Percentiles rank a stretch among this genome's conserved stretches.
These are phyloP conservation scores for Caretta caretta DNA, from an alignment of 2,113 vertebrate species.

Conservation along the genomic window DNA sequence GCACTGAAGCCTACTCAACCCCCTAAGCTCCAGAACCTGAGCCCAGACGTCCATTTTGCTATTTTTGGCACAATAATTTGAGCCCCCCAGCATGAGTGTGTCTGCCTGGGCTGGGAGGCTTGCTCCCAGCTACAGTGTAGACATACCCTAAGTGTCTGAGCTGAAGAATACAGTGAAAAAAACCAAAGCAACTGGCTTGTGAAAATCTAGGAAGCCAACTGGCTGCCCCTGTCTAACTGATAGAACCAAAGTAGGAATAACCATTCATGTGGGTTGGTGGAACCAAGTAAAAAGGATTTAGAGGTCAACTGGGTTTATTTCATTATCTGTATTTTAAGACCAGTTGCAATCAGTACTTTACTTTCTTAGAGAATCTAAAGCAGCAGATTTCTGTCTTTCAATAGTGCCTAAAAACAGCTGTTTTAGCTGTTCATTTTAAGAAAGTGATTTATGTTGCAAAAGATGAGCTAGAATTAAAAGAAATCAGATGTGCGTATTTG, in stretches of 20 bases:
- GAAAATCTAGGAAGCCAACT: background rate
- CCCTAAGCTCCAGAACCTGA: background rate
- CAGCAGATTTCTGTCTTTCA: conserved; percentile 32
- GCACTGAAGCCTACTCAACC: background rate
- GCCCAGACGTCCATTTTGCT: background rate
- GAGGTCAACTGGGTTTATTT: background rate
- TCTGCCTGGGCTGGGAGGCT: no score
- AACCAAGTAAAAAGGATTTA: accelerated
- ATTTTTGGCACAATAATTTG: background rate
- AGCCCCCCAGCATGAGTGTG: background rate
- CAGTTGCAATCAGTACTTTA: background rate
- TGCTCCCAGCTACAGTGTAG: background rate
- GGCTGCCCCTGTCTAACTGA: background rate
- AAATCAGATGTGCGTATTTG: conserved; percentile 86
- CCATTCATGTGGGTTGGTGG: accelerated
- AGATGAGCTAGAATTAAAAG: conserved; percentile 83
- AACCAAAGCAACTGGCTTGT: background rate
- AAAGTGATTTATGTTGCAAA: conserved; percentile 77
- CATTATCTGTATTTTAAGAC: background rate
- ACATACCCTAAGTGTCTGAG: background rate
- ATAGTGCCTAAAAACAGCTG: conserved; percentile 57
- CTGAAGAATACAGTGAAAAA: accelerated
- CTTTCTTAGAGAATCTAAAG: conserved; percentile 8
- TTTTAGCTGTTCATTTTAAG: conserved; percentile 70
- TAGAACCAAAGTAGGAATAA: accelerated